These are phyloP conservation scores for Mercenaria mercenaria DNA, from an alignment of 1,140 invertebrate genomes.

Conservation along the genomic window DNA sequence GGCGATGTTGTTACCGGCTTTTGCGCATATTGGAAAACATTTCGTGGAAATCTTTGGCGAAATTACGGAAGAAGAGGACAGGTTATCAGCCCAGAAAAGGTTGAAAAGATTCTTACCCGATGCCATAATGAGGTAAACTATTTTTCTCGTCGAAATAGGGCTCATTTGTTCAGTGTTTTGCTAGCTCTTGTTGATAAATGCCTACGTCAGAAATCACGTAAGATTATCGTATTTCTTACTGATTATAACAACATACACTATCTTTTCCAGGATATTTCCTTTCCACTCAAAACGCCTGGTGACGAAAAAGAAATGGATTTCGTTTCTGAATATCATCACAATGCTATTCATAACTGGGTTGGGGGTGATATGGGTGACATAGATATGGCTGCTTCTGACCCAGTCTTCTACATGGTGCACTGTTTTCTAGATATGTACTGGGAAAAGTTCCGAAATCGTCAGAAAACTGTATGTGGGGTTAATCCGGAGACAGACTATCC, in stretches of 20 bases:
- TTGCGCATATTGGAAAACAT: slow-evolving; percentile 66
- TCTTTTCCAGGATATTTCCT: slow-evolving; percentile 26
- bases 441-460: slow-evolving; percentile 71
- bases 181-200: too few relatives aligned
- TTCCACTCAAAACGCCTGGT: background rate
- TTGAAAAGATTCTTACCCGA: background rate
- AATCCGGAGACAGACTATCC: slow-evolving; percentile 47
- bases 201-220: too few relatives aligned
- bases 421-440: slow-evolving; percentile 82
- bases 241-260: too few relatives aligned
- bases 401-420: slow-evolving; percentile 85
- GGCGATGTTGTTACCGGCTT: slow-evolving; percentile 84
- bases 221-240: too few relatives aligned
- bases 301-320: background rate
- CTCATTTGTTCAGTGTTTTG: too few relatives aligned
- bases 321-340: slow-evolving; percentile 74
- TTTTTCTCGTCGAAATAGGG: background rate
- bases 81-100: background rate
- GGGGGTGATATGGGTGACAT: slow-evolving; percentile 76
- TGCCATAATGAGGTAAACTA: slow-evolving; percentile 27
- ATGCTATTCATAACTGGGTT: slow-evolving; percentile 73
- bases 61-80: slow-evolving; percentile 22
- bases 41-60: slow-evolving; percentile 17
- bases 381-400: slow-evolving; percentile 82
- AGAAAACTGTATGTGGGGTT: slow-evolving; percentile 3